These are phyloP conservation scores for Lasioglossum calceatum DNA, from an alignment of 2,888 invertebrate genomes.

Conservation along the genomic window DNA sequence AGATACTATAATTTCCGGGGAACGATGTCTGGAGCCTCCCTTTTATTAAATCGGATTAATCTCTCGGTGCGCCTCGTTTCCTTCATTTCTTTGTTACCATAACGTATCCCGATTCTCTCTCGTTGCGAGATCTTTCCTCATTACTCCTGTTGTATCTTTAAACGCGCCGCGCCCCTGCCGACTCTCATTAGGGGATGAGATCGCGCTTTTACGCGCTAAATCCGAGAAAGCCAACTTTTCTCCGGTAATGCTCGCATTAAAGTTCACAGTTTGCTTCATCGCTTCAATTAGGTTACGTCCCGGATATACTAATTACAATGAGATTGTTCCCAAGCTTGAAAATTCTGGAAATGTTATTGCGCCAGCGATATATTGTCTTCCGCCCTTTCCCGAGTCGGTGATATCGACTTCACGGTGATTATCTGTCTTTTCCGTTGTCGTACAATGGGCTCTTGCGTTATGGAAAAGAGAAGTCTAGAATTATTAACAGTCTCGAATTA, in stretches of 20 bases:
- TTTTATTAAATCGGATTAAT: conserved; percentile 39
- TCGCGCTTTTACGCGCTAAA: conserved; percentile 37
- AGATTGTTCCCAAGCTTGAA: not conserved
- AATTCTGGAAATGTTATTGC: conserved; percentile 7
- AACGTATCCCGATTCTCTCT: conserved; percentile 28
- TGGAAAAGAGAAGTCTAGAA: not conserved
- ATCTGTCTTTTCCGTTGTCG: not conserved
- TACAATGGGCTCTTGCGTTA: not conserved
- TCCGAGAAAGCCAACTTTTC: conserved; percentile 43
- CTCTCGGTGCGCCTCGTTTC: conserved; percentile 4
- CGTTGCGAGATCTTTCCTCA: conserved; percentile 20
- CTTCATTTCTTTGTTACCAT: conserved; percentile 38
- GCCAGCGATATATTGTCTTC: not conserved
- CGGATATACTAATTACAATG: conserved; percentile 33
- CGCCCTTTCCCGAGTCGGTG: not conserved
- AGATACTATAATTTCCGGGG: not conserved
- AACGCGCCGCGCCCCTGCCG: conserved; percentile 22
- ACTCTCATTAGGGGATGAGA: conserved; percentile 39
- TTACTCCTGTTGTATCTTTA: conserved; percentile 43
- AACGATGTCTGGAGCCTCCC: conserved; percentile 9
- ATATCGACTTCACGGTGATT: not conserved
- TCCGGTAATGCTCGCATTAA: conserved; percentile 27
- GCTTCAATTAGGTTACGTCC: conserved; percentile 24
- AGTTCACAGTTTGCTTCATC: conserved; percentile 40
- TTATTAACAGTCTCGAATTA: not conserved